Percentiles rank a stretch among this genome's conserved stretches.
phyloP scores from a whole-genome alignment of 2,888 invertebrate species.

The Serripes groenlandicus region DNA sequence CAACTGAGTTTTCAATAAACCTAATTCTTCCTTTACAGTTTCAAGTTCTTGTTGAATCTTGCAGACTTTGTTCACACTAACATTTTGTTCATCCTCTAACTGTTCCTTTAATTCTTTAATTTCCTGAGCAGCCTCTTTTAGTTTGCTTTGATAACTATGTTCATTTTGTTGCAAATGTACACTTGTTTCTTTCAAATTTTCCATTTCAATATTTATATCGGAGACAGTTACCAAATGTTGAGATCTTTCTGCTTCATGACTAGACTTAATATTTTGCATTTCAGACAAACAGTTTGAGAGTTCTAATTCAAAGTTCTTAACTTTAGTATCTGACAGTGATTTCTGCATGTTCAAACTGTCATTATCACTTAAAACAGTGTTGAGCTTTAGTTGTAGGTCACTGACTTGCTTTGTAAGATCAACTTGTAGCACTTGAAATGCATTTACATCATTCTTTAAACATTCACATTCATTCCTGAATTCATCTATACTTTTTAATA shows the following conservation, averaged over 20 bases:
- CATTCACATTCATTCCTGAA: not conserved
- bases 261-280: too few relatives aligned
- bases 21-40: not conserved
- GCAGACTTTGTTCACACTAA: not conserved
- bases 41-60: not conserved
- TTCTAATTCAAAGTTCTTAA: not conserved
- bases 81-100: not conserved
- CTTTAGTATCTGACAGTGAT: not conserved
- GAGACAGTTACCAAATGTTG: too few relatives aligned
- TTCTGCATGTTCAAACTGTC: not conserved
- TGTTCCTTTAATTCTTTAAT: not conserved
- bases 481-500: not conserved
- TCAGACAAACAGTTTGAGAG: not conserved
- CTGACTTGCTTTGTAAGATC: not conserved
- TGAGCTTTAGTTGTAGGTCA: not conserved
- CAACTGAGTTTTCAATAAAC: not conserved
- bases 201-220: not conserved
- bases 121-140: not conserved
- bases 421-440: not conserved
- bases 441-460: not conserved
- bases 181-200: not conserved
- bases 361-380: not conserved
- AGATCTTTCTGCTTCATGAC: too few relatives aligned
- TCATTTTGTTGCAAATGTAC: too few relatives aligned
- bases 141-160: too few relatives aligned